Evolutionary conservation across 2,888 invertebrate species (phyloP), one percentile per base, ranked within the genome.

Genomic region (Drosophila testacea): DNA sequence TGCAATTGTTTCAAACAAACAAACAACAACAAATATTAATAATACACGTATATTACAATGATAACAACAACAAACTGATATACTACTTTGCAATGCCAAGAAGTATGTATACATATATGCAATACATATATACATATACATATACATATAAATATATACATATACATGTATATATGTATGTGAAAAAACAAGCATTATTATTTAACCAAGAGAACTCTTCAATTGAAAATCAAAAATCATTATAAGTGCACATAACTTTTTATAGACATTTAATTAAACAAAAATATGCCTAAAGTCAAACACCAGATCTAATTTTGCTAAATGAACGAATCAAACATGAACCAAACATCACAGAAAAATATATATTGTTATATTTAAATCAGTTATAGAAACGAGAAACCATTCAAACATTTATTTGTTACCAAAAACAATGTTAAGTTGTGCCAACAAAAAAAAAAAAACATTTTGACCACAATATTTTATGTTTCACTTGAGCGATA

Each of bases 1-100:
- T 88, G 88, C 88, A 88, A 88, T 88, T 88, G 88, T 88, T 88
- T 88, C 82, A 86, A 87, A 85, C 82, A 87, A 83, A 69, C 69
- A 87, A 82, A 65, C 69, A 63, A 75, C 69, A 59, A 71, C 63
- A 67, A 77, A 77, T 67, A 77, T 69, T 67, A 63, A 79, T 76
- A 73, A 72, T 61, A 73, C 54, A 61, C 50, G 71, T 61, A 62
- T 69, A 76, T 76, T 74, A 69, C 42, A 65, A 76, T 72, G 74
- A 82, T 76, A 61, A 65, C 48, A 46, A 69, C 64, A 77, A 69
- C 64, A 70, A 62, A 67, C 68, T 74, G 65, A 77, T 77, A 66
- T 79, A 80, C 69, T 83, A 82, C 84, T 82, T 84, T 83, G 82
- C 84, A 81, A 83, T 83, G 83, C 81, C 78, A 83, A 78, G 80